These are phyloP conservation scores for Cydia pomonella DNA, from an alignment of 1,140 invertebrate species.

Conservation along the genomic window DNA sequence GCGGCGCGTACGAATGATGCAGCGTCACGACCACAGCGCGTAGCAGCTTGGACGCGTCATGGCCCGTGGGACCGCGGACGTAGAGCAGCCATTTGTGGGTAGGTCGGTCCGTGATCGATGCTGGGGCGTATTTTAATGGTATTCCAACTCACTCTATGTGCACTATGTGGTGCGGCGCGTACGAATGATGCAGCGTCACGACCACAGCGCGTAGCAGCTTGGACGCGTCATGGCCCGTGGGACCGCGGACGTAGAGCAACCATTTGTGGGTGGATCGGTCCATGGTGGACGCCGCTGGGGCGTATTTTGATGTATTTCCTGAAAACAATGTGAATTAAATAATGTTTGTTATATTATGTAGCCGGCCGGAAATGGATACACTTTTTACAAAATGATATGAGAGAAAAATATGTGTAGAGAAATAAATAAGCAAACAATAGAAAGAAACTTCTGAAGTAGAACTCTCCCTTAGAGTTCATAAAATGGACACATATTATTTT, in stretches of 20 bases:
- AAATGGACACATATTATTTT: too few species aligned
- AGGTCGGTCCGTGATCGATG: constrained; percentile 84
- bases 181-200: constrained; percentile 92
- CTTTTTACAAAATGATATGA: too few species aligned
- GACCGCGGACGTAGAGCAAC: constrained; percentile 91
- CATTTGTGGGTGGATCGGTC: constrained; percentile 93
- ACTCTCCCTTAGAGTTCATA: too few species aligned
- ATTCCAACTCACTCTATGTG: constrained; percentile 84
- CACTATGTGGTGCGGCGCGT: constrained; percentile 93
- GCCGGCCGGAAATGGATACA: too few species aligned
- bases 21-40: constrained; percentile 89
- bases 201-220: constrained; percentile 86
- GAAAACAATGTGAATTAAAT: too few species aligned
- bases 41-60: constrained; percentile 84
- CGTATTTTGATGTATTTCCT: constrained; percentile 94
- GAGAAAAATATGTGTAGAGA: too few species aligned
- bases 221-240: constrained; percentile 83
- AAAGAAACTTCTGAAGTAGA: too few species aligned
- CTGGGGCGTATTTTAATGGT: constrained; percentile 86
- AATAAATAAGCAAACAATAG: too few species aligned
- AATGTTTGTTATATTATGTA: too few species aligned
- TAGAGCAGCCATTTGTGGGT: constrained; percentile 96
- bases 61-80: constrained; percentile 85
- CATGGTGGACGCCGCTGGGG: constrained; percentile 84
- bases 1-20: constrained; percentile 93